A percentile compares a stretch with the other conserved stretches of the same genome.
phyloP scores from a whole-genome alignment of 1,140 invertebrate genomes.

The Ceratitis capitata region DNA sequence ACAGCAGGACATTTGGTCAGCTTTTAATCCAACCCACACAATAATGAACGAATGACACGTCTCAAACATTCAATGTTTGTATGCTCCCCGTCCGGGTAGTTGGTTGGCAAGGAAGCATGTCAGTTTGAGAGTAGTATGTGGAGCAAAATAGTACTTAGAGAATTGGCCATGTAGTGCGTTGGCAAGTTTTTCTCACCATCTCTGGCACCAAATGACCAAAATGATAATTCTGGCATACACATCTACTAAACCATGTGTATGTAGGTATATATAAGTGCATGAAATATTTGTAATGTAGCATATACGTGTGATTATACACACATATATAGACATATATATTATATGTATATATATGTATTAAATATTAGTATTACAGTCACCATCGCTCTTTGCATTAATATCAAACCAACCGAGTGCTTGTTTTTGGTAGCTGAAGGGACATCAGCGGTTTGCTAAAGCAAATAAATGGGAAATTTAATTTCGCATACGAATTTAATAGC shows the following conservation, averaged over 20 bases:
- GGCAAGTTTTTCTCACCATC: not conserved
- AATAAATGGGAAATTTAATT: not conserved
- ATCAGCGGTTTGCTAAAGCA: not conserved
- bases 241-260: not conserved
- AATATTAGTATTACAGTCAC: not conserved
- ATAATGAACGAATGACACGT: slow-evolving; percentile 41
- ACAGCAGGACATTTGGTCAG: not conserved
- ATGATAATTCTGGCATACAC: not conserved
- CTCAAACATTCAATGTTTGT: not conserved
- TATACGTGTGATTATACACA: not conserved
- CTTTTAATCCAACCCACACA: slow-evolving; percentile 40
- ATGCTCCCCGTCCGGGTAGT: not conserved
- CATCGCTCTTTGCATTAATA: not conserved
- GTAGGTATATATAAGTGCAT: not conserved
- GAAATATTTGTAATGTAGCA: too few relatives aligned
- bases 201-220: not conserved
- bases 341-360: too few relatives aligned
- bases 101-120: not conserved
- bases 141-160: not conserved
- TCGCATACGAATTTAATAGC: not conserved
- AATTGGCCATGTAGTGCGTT: not conserved
- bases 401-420: not conserved
- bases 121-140: not conserved
- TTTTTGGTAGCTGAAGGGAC: not conserved
- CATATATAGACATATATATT: too few relatives aligned